These are phyloP conservation scores for Pantherophis vulpinus DNA, from an alignment of 2,797 vertebrate genomes.

Conservation along the genomic window DNA sequence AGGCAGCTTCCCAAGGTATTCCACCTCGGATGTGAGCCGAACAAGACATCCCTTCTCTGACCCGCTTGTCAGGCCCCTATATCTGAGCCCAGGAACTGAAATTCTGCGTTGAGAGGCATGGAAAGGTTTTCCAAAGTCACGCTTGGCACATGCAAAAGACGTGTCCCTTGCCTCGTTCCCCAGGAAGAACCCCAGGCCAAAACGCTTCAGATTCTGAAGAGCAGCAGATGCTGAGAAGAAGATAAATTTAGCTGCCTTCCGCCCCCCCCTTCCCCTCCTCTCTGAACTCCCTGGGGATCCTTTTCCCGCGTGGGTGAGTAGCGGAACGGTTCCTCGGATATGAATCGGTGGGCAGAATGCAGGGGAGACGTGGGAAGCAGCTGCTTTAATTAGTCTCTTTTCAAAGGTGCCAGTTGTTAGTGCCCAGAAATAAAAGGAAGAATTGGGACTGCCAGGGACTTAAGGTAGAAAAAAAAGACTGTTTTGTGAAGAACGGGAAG, in stretches of 20 bases:
- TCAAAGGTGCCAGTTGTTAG: slow-evolving; percentile 52
- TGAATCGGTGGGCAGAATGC: neutral
- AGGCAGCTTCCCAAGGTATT: neutral
- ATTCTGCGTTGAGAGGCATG: neutral
- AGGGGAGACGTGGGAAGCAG: slow-evolving; percentile 46
- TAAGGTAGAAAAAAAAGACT: too few relatives aligned
- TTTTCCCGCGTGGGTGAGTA: slow-evolving; percentile 11
- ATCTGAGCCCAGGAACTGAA: neutral
- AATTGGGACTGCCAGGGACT: slow-evolving; percentile 10
- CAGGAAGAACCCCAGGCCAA: neutral
- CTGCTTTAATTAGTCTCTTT: slow-evolving; percentile 54
- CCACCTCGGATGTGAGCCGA: neutral
- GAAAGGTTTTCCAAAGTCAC: neutral
- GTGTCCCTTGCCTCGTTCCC: neutral
- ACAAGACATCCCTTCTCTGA: neutral
- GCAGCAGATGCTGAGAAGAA: neutral
- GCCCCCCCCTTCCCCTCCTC: too few relatives aligned
- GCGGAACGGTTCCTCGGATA: neutral
- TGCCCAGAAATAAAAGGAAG: slow-evolving; percentile 28
- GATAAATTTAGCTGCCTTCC: slow-evolving; percentile 10
- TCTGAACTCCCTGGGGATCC: slow-evolving; percentile 16
- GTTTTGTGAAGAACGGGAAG: rapidly evolving
- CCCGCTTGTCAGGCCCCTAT: neutral
- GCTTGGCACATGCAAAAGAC: neutral
- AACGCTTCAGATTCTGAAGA: neutral